These are phyloP conservation scores for Geotrupes spiniger DNA, from an alignment of 2,888 invertebrate genomes.

Conservation along the genomic window DNA sequence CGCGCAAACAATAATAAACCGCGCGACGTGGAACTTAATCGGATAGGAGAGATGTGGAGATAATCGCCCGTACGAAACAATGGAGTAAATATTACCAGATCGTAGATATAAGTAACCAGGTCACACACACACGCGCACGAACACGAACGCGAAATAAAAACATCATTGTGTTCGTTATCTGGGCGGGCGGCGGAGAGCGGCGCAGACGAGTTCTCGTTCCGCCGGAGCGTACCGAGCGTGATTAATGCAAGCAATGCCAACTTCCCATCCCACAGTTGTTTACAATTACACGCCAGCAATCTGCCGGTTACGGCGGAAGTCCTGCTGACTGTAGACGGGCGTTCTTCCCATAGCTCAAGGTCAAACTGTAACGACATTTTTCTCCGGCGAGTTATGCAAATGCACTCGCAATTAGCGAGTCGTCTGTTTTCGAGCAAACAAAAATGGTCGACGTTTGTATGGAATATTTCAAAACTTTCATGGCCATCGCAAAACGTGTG, in stretches of 20 bases:
- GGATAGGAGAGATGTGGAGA: constrained; percentile 5
- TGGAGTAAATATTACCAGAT: constrained; percentile 22
- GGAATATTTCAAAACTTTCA: too few species aligned
- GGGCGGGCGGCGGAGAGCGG: constrained; percentile 15
- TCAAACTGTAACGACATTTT: constrained; percentile 22
- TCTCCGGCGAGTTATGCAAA: background rate
- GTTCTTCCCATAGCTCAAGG: constrained; percentile 34
- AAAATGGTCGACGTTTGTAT: too few species aligned
- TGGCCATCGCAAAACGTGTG: too few species aligned
- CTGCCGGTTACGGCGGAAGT: constrained; percentile 26
- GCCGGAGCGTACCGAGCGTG: constrained; percentile 30
- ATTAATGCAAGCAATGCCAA: constrained; percentile 28
- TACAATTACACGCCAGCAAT: constrained; percentile 30
- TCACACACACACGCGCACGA: constrained; percentile 21
- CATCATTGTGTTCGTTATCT: constrained; percentile 23
- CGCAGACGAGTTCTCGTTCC: constrained; percentile 25
- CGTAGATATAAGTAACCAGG: constrained; percentile 29
- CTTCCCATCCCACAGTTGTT: constrained; percentile 36
- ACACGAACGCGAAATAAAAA: constrained; percentile 17
- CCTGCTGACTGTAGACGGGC: constrained; percentile 21
- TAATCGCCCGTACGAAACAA: constrained; percentile 14
- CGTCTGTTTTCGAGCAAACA: too few species aligned
- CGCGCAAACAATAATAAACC: constrained; percentile 5
- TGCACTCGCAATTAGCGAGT: too few species aligned
- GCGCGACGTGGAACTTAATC: constrained; percentile 7